Evolutionary conservation across 1,140 invertebrate species (phyloP), one percentile per base, ranked within the genome.

Genomic region (Globodera rostochiensis): DNA sequence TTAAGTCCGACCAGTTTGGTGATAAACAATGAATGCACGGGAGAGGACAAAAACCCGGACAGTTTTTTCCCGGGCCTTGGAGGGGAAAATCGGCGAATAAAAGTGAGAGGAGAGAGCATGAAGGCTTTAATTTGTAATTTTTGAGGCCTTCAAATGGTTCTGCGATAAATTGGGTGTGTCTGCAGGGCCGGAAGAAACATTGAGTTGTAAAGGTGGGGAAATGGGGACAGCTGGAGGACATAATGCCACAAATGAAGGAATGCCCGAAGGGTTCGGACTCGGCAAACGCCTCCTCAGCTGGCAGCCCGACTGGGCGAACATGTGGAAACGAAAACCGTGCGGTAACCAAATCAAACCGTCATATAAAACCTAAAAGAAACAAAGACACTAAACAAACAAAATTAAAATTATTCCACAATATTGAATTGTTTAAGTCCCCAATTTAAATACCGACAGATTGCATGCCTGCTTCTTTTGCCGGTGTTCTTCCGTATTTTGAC

Each of bases 101-200:
- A 83, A 60, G 82, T 86, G 49, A 87, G 87, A 13, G 84, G 88
- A 6, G 84, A 87, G 19, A 78, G 84, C 6, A 85, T 83, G 53
- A 87, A 88, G 69, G 85, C 79, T 13, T 66, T 71, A 9, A 71
- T 45, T 45, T 36, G 7, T 15, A 87, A 70, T 60, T 50, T 86
- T 88, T 13, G 90, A 88, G 71, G 88, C 88, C 15, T 88, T 88
- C 79, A 88, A 87, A 81, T 88, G 84, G 84, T 90, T 88, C 60
- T 87, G 86, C 67, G 83, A 87, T 47, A 89, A 88, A 69, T 84
- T 88, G 57, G 82, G 87, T 45, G 88, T 89, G 57, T 75, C 82
- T 5, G 74, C 77, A 21, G 84, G 81, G n/a, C 53, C 49, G 3
- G 87, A 90, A 36, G 82, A 80, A 47, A 84, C 85, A 15, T 70